These are phyloP conservation scores for Ceratosolen fusciceps DNA, from an alignment of 1,140 invertebrate genomes.

Conservation along the genomic window DNA sequence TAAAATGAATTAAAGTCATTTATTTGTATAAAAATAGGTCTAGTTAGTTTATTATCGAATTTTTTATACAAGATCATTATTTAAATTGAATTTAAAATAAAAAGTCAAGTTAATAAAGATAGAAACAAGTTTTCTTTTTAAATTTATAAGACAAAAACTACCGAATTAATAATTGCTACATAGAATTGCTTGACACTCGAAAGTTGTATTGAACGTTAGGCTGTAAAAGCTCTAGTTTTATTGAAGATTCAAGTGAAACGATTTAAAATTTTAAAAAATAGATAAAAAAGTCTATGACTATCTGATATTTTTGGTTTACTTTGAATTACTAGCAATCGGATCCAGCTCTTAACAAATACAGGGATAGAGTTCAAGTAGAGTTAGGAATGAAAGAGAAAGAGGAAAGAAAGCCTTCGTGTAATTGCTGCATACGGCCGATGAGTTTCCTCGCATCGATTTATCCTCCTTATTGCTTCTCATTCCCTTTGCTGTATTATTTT, in stretches of 20 bases:
- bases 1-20: too few species aligned
- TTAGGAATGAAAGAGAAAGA: not conserved
- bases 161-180: too few species aligned
- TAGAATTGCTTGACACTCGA: too few species aligned
- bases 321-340: constrained; percentile 13
- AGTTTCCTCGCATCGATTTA: not conserved
- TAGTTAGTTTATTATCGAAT: too few species aligned
- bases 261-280: not conserved
- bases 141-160: too few species aligned
- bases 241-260: not conserved
- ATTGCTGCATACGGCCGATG: not conserved
- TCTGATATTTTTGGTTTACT: not conserved
- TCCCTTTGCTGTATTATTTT: not conserved
- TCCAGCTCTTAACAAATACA: not conserved
- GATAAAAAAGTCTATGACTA: not conserved
- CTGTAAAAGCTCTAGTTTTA: too few species aligned
- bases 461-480: not conserved
- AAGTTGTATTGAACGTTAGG: too few species aligned
- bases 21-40: too few species aligned
- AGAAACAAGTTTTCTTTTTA: too few species aligned
- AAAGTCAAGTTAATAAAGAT: too few species aligned
- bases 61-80: too few species aligned
- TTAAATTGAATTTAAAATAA: too few species aligned
- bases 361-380: not conserved
- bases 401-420: not conserved